Evolutionary conservation across 2,797 vertebrate genomes (phyloP).

Genomic region (Aselliscus stoliczkanus): DNA sequence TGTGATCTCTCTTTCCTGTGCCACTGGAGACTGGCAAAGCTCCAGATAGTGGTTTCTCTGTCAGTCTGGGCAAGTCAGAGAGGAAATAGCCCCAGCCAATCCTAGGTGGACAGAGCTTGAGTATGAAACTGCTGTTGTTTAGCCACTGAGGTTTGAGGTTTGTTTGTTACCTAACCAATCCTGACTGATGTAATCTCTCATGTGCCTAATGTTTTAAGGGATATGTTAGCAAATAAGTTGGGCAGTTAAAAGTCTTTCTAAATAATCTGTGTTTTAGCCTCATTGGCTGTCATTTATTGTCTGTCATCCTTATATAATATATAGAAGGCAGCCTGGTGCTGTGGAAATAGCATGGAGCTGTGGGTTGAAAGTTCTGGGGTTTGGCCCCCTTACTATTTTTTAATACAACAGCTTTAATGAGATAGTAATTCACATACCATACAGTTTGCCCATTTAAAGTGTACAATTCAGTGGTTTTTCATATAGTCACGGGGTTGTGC

Average conservation of each 20-base stretch:
- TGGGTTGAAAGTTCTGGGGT: background rate
- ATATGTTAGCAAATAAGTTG: background rate
- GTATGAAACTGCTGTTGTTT: background rate
- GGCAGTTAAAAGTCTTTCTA: background rate
- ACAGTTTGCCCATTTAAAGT: background rate
- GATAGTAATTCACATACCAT: background rate
- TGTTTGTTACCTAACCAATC: background rate
- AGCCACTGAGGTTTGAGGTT: background rate
- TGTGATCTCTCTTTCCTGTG: background rate
- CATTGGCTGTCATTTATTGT: background rate
- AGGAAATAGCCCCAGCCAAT: background rate
- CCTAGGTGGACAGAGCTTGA: background rate
- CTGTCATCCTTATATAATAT: background rate
- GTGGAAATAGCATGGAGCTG: background rate
- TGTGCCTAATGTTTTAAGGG: background rate
- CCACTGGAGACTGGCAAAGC: background rate
- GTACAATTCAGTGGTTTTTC: background rate
- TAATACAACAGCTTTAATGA: background rate
- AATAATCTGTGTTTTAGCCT: background rate
- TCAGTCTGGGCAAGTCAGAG: background rate
- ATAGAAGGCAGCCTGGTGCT: background rate
- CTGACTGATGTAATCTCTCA: background rate
- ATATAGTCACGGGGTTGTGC: background rate
- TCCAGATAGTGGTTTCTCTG: background rate
- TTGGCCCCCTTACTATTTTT: background rate